phyloP scores from a whole-genome alignment of 1,140 invertebrate genomes.

The Harpegnathos saltator region DNA sequence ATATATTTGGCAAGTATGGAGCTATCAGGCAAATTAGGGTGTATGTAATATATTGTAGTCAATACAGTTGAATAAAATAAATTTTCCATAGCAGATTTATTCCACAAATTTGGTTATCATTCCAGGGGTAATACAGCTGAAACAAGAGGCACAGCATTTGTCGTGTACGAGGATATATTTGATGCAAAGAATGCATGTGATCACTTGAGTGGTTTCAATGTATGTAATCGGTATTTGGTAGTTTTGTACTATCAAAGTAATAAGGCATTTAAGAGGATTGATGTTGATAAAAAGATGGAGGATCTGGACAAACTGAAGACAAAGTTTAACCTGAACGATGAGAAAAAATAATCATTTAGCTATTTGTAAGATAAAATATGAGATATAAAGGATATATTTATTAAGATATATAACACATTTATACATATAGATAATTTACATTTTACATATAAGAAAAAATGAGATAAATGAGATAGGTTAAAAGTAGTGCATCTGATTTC shows the following conservation, averaged over 20 bases:
- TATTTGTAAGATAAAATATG: neutral
- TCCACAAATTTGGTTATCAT: conserved; percentile 63
- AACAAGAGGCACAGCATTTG: conserved; percentile 99
- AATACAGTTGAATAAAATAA: neutral
- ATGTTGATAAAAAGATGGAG: conserved; percentile 98
- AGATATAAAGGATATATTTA: conserved; percentile 6
- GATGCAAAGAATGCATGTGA: conserved; percentile 99
- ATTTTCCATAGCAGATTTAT: conserved; percentile 2
- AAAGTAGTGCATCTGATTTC: neutral
- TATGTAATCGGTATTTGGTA: conserved; percentile 99
- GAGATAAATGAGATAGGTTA: neutral
- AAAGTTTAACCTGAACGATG: conserved; percentile 92
- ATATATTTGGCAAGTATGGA: conserved; percentile 99
- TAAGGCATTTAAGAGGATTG: conserved; percentile 98
- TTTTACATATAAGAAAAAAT: neutral
- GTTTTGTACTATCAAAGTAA: conserved; percentile 98
- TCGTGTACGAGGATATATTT: conserved; percentile 99
- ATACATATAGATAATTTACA: too few species aligned
- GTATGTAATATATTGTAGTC: conserved; percentile 88
- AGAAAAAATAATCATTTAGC: conserved; percentile 81
- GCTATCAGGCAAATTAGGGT: conserved; percentile 99
- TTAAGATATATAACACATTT: neutral
- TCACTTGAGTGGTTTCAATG: conserved; percentile 99
- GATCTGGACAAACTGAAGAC: conserved; percentile 98
- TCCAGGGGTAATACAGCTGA: conserved; percentile 98